Conservation (phyloP, 2,113 vertebrate genomes). For the Ptychochromis oligacanthus region DNA sequence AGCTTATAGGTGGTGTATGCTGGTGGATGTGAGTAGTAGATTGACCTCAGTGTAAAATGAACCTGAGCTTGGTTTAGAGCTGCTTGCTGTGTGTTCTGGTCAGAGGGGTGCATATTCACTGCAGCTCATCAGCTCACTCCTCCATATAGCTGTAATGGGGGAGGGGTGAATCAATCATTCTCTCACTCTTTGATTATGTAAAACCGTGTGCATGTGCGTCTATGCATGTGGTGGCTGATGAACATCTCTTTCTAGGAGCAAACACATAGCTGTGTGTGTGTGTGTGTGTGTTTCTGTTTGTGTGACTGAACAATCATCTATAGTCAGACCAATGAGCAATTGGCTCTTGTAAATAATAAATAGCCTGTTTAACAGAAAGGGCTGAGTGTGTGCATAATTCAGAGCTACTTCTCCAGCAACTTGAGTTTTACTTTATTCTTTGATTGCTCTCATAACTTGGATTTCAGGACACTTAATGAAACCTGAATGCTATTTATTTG, state of each 20-base stretch:
- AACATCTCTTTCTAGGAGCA: neutral
- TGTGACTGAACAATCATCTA: neutral
- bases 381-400: slow-evolving; percentile 4
- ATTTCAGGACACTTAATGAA: slow-evolving; percentile 32
- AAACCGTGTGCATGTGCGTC: neutral
- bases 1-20: neutral
- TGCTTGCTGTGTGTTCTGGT: slow-evolving; percentile 1
- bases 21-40: neutral
- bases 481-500: neutral
- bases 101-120: slow-evolving; percentile 16
- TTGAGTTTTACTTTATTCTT: slow-evolving; percentile 21
- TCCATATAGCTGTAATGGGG: slow-evolving; percentile 27
- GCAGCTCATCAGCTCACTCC: slow-evolving; percentile 6
- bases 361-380: slow-evolving; percentile 34
- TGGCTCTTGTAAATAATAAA: slow-evolving; percentile 40
- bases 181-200: slow-evolving; percentile 27
- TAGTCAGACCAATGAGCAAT: slow-evolving; percentile 8
- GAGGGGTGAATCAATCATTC: slow-evolving; percentile 31
- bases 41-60: slow-evolving; percentile 19
- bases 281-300: neutral
- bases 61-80: neutral
- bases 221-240: neutral
- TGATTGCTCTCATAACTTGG: slow-evolving; percentile 23
- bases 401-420: neutral
- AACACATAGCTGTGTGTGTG: neutral